phyloP scores from a whole-genome alignment of 1,140 invertebrate genomes.

The Philotrypesis tridentata region DNA sequence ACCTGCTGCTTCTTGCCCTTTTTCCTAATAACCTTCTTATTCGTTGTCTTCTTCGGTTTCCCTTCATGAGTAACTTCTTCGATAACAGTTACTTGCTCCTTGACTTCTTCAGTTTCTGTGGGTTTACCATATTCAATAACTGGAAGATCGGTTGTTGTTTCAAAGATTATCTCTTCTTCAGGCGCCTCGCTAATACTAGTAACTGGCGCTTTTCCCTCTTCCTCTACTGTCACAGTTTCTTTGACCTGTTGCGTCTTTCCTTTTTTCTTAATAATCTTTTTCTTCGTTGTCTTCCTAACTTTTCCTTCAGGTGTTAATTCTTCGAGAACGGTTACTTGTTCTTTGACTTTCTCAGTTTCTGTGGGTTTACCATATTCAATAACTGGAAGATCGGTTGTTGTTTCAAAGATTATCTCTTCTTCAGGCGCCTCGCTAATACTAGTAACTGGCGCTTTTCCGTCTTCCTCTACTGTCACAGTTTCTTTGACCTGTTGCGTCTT shows the following conservation, averaged over 20 bases:
- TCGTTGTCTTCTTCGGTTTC: conserved; percentile 60
- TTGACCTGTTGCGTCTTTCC: conserved; percentile 51
- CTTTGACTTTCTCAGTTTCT: background rate
- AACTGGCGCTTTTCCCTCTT: conserved; percentile 50
- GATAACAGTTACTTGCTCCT: conserved; percentile 62
- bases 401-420: conserved; percentile 52
- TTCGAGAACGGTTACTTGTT: conserved; percentile 55
- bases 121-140: conserved; percentile 1
- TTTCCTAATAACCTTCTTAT: conserved; percentile 49
- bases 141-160: conserved; percentile 21
- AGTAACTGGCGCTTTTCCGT: conserved; percentile 48
- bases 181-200: conserved; percentile 42
- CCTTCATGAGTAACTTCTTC: conserved; percentile 65
- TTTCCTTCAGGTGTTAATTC: conserved; percentile 66
- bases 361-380: conserved; percentile 9
- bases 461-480: conserved; percentile 42
- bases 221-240: conserved; percentile 28
- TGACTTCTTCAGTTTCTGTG: conserved; percentile 28
- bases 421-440: conserved; percentile 42
- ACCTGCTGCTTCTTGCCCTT: conserved; percentile 55
- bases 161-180: conserved; percentile 42
- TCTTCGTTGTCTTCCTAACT: conserved; percentile 57
- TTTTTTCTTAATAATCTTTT: conserved; percentile 50
- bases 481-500: conserved; percentile 50
- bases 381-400: conserved; percentile 46